These are phyloP conservation scores for Ecliptopera silaceata DNA, from an alignment of 2,888 invertebrate species.

Conservation along the genomic window DNA sequence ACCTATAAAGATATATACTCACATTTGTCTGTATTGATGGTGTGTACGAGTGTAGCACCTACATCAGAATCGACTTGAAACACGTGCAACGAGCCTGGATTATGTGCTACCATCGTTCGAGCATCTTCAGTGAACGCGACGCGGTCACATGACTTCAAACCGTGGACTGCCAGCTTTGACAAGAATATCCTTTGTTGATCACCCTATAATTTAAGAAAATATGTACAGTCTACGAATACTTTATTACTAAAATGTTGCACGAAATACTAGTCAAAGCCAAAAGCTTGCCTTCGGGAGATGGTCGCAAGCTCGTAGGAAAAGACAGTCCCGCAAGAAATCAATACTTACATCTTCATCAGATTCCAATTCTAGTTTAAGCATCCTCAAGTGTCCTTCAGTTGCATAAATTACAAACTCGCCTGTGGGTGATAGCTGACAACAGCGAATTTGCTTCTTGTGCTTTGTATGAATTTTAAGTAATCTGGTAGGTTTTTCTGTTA, in stretches of 20 bases:
- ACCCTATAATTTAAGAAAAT: slow-evolving; percentile 51
- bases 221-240: too few species aligned
- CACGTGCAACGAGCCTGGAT: slow-evolving; percentile 50
- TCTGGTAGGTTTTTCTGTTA: slow-evolving; percentile 85
- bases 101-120: slow-evolving; percentile 50
- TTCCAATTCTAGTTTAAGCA: slow-evolving; percentile 84
- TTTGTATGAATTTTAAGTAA: slow-evolving; percentile 87
- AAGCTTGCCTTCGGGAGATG: too few species aligned
- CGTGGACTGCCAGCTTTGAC: slow-evolving; percentile 61
- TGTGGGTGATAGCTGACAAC: slow-evolving; percentile 87
- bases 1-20: too few species aligned
- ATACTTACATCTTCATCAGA: slow-evolving; percentile 58
- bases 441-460: slow-evolving; percentile 85
- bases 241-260: too few species aligned
- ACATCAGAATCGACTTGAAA: slow-evolving; percentile 66
- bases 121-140: slow-evolving; percentile 65
- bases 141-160: slow-evolving; percentile 56
- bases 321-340: not conserved
- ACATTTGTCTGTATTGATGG: slow-evolving; percentile 61
- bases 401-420: slow-evolving; percentile 90
- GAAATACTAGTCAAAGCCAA: too few species aligned
- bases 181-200: slow-evolving; percentile 64
- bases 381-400: slow-evolving; percentile 84
- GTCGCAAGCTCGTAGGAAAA: too few species aligned
- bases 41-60: slow-evolving; percentile 62